Evolutionary conservation across 2,888 invertebrate species (phyloP).

Genomic region (Caenorhabditis panamensis): DNA sequence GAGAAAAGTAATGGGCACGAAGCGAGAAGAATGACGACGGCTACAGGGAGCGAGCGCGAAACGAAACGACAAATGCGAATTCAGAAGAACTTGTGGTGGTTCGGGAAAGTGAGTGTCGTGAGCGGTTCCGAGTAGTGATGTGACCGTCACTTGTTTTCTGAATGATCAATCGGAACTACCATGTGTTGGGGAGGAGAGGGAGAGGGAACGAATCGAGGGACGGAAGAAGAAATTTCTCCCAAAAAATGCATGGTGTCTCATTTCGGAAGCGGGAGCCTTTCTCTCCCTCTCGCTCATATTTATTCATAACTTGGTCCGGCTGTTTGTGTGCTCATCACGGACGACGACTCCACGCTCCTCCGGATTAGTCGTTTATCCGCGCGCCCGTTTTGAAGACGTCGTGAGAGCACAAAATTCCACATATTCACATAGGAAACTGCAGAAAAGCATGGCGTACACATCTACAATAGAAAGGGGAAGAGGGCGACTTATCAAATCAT

Average conservation of each 20-base stretch:
- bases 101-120: not conserved
- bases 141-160: constrained; percentile 8
- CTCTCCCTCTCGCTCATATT: constrained; percentile 32
- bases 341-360: constrained; percentile 26
- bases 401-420: constrained; percentile 31
- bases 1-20: constrained; percentile 44
- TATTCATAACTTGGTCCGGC: constrained; percentile 45
- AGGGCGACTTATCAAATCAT: constrained; percentile 35
- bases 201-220: constrained; percentile 13
- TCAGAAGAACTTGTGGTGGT: not conserved
- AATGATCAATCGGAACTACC: not conserved
- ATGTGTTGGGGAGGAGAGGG: not conserved
- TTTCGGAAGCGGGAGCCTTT: constrained; percentile 15
- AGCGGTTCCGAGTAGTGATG: not conserved
- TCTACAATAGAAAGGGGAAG: constrained; percentile 9
- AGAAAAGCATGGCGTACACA: not conserved
- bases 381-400: not conserved
- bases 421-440: not conserved
- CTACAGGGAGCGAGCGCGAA: constrained; percentile 20
- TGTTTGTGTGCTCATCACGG: constrained; percentile 39
- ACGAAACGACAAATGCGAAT: constrained; percentile 11
- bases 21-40: constrained; percentile 13
- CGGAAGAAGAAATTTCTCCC: not conserved
- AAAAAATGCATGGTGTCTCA: constrained; percentile 57
- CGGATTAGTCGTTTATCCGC: constrained; percentile 52